Evolutionary conservation across 2,888 invertebrate genomes (phyloP).

Genomic region (Anarsia innoxiella): DNA sequence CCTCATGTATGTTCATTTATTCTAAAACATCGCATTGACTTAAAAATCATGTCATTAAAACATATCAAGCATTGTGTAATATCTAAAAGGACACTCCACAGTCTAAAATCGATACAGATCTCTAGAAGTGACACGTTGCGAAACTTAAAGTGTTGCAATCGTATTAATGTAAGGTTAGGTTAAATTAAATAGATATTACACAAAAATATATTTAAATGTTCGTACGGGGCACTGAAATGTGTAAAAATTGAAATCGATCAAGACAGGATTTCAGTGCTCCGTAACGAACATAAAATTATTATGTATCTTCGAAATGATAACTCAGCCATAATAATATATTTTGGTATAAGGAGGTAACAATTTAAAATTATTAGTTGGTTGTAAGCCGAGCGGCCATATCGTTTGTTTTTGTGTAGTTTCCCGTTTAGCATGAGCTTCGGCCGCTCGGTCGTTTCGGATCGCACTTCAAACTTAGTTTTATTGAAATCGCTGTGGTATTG

Average conservation of each 20-base stretch:
- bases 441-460: slow-evolving; percentile 35
- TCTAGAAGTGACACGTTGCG: slow-evolving; percentile 63
- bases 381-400: slow-evolving; percentile 38
- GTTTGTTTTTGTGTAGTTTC: slow-evolving; percentile 23
- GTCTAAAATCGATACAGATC: slow-evolving; percentile 41
- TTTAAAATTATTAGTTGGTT: slow-evolving; percentile 50
- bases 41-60: too few species aligned
- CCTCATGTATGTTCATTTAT: too few species aligned
- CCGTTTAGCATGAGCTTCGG: slow-evolving; percentile 18
- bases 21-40: too few species aligned
- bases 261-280: not conserved
- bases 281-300: not conserved
- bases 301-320: slow-evolving; percentile 67
- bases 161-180: slow-evolving; percentile 62
- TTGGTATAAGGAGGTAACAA: slow-evolving; percentile 66
- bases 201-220: slow-evolving; percentile 37
- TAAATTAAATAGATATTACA: slow-evolving; percentile 57
- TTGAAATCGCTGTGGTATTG: slow-evolving; percentile 34
- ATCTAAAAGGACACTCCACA: slow-evolving; percentile 2
- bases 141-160: slow-evolving; percentile 65
- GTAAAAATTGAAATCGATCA: not conserved
- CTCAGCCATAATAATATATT: slow-evolving; percentile 75
- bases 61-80: slow-evolving; percentile 4
- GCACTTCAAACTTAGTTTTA: slow-evolving; percentile 25
- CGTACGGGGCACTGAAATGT: slow-evolving; percentile 8